These are phyloP conservation scores for Idaea straminata DNA, from an alignment of 2,888 invertebrate genomes.

Conservation along the genomic window DNA sequence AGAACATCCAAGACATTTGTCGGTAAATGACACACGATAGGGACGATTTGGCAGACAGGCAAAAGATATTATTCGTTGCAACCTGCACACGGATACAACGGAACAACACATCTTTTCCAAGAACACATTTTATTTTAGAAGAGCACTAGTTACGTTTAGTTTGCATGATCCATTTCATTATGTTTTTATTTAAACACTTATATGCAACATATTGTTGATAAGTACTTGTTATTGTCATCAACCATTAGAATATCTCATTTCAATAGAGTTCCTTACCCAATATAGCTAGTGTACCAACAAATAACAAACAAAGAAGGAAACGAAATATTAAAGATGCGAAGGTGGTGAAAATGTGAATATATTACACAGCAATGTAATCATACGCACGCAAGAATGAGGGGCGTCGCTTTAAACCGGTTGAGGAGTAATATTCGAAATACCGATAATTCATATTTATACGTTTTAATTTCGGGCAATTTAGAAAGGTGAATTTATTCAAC, in stretches of 20 bases:
- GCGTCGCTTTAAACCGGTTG: constrained; percentile 53
- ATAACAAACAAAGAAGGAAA: constrained; percentile 52
- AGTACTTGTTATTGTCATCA: neutral
- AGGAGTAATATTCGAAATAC: constrained; percentile 65
- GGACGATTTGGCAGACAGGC: constrained; percentile 48
- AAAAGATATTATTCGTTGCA: constrained; percentile 37
- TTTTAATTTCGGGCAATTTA: constrained; percentile 68
- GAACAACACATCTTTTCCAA: constrained; percentile 39
- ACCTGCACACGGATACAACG: constrained; percentile 34
- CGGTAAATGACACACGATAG: constrained; percentile 50
- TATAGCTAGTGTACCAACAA: constrained; percentile 9
- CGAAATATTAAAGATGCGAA: constrained; percentile 69
- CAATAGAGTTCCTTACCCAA: neutral
- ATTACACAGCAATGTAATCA: constrained; percentile 74
- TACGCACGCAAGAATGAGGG: constrained; percentile 71
- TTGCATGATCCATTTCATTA: neutral
- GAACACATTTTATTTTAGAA: constrained; percentile 18
- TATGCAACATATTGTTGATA: neutral
- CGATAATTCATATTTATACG: constrained; percentile 72
- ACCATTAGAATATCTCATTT: neutral
- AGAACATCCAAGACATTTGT: constrained; percentile 42
- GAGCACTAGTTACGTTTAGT: constrained; percentile 2
- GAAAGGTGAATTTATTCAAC: constrained; percentile 37
- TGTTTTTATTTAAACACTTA: neutral
- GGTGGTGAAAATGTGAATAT: constrained; percentile 78